Percentiles rank a stretch among this genome's conserved stretches.
Evolutionary conservation across 2,113 vertebrate species (phyloP).

Genomic region (Callocephalon fimbriatum): DNA sequence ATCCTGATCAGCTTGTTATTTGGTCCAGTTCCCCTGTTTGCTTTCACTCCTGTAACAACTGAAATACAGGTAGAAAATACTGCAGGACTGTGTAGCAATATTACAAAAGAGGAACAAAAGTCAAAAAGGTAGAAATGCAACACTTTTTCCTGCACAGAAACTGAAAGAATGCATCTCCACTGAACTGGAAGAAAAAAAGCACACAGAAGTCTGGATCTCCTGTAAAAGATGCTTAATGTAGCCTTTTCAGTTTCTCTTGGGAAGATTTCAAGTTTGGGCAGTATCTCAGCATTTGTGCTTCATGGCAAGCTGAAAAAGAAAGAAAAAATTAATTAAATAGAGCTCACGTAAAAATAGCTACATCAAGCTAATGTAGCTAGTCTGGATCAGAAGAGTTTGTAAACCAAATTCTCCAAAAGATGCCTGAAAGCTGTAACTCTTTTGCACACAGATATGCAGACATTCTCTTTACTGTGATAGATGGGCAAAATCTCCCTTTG

Average conservation of each 20-base stretch:
- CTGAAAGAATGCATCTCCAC: conserved; percentile 63
- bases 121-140: conserved; percentile 61
- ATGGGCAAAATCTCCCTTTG: not conserved
- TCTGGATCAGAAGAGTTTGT: not conserved
- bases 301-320: conserved; percentile 90
- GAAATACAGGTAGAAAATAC: conserved; percentile 53
- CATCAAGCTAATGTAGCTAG: not conserved
- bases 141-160: conserved; percentile 52
- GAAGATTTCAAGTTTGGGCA: conserved; percentile 71
- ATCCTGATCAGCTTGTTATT: conserved; percentile 49
- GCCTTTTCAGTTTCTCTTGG: conserved; percentile 62
- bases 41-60: conserved; percentile 35
- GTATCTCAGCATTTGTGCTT: conserved; percentile 95
- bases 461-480: not conserved
- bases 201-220: conserved; percentile 62
- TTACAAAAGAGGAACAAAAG: conserved; percentile 66
- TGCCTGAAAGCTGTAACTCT: not conserved
- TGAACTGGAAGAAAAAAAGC: conserved; percentile 59
- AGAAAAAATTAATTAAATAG: not conserved
- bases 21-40: conserved; percentile 62
- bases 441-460: not conserved
- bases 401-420: not conserved
- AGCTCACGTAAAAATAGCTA: fast-evolving
- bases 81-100: conserved; percentile 56
- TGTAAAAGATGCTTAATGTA: conserved; percentile 60